These are phyloP conservation scores for Nephrotoma appendiculata DNA, from an alignment of 2,888 invertebrate species.

Conservation along the genomic window DNA sequence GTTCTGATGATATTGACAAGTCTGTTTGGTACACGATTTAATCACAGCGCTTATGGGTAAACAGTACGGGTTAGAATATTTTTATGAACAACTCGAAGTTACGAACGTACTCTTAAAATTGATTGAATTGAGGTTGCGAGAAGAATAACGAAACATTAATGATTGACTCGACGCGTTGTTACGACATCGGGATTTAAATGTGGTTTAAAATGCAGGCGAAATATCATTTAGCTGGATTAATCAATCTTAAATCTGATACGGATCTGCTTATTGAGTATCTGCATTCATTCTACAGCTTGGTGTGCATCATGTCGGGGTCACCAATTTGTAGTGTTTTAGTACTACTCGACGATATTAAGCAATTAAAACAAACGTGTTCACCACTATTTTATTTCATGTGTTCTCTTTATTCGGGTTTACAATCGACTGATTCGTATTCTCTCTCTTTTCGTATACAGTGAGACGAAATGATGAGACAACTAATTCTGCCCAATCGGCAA, in stretches of 20 bases:
- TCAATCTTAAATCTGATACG: constrained; percentile 36
- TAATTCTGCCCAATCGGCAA: too few species aligned
- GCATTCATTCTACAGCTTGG: constrained; percentile 60
- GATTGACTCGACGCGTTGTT: constrained; percentile 25
- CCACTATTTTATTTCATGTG: too few species aligned
- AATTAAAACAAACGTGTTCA: too few species aligned
- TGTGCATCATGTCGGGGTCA: constrained; percentile 55
- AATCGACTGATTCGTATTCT: too few species aligned
- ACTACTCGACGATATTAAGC: too few species aligned
- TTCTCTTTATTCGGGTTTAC: too few species aligned
- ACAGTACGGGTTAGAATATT: constrained; percentile 51
- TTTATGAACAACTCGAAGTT: constrained; percentile 45
- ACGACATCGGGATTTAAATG: constrained; percentile 55
- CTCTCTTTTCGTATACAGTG: too few species aligned
- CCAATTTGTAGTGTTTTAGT: too few species aligned
- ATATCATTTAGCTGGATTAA: constrained; percentile 51
- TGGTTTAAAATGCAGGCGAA: constrained; percentile 53
- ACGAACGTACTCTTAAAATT: constrained; percentile 47
- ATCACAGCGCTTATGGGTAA: constrained; percentile 47
- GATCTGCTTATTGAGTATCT: constrained; percentile 53
- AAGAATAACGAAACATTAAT: constrained; percentile 32
- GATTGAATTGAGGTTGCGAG: constrained; percentile 39
- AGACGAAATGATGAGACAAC: too few species aligned
- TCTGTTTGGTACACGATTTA: constrained; percentile 52
- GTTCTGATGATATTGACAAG: constrained; percentile 49